Percentiles rank a stretch among this genome's conserved stretches.
Evolutionary conservation across 2,797 vertebrate genomes (phyloP).

Genomic region (Eulemur mongoz): DNA sequence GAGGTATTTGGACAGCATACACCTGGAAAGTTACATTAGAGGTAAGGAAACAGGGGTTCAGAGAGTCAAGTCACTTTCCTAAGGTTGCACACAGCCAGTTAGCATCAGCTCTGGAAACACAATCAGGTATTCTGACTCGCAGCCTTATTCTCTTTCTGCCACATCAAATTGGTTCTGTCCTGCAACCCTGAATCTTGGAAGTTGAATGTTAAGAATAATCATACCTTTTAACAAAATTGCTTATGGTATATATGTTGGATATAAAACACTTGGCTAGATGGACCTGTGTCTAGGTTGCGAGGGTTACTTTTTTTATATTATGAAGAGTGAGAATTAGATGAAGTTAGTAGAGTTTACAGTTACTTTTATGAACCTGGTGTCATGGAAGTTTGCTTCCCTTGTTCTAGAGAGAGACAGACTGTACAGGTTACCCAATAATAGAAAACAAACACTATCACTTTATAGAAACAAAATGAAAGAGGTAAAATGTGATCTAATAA

Average conservation of each 20-base stretch:
- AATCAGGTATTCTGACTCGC: background rate
- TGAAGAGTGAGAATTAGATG: background rate
- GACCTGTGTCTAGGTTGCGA: background rate
- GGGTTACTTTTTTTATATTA: background rate
- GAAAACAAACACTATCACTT: background rate
- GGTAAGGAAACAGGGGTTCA: background rate
- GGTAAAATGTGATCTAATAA: background rate
- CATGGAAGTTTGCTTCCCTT: background rate
- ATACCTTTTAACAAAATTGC: background rate
- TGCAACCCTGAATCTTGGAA: background rate
- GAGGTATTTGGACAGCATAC: background rate
- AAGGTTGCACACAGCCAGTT: background rate
- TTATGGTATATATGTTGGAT: background rate
- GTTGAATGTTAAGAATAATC: background rate
- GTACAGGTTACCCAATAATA: background rate
- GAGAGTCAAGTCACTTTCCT: background rate
- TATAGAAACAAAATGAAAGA: slow-evolving; percentile 2
- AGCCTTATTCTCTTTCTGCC: background rate
- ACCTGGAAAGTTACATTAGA: background rate
- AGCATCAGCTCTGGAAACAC: background rate
- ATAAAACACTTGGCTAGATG: background rate
- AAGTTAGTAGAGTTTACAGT: background rate
- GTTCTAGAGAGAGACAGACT: background rate
- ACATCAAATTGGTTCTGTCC: background rate
- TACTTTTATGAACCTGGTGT: background rate